A percentile compares a stretch with the other conserved stretches of the same genome.
Evolutionary conservation across 2,797 vertebrate genomes (phyloP).

Genomic region (Phataginus tetradactyla): DNA sequence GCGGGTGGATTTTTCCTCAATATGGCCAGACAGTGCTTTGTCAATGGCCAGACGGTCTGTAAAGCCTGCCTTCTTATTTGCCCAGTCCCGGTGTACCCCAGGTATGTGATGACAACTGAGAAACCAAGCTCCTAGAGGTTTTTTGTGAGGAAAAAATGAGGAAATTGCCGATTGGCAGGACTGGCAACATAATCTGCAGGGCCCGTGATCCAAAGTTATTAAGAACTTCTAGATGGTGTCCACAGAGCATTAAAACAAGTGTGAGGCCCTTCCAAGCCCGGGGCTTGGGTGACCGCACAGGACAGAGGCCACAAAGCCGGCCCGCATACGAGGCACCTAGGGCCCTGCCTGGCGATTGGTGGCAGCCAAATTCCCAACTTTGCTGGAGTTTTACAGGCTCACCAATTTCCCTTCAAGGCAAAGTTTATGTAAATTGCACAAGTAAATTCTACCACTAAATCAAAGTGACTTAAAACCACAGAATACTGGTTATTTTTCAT

Average conservation of each 20-base stretch:
- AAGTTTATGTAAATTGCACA: background rate
- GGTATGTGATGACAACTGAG: background rate
- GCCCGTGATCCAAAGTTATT: background rate
- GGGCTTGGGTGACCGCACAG: background rate
- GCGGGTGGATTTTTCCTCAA: background rate
- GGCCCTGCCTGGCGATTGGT: background rate
- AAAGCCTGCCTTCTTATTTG: background rate
- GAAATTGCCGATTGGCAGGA: background rate
- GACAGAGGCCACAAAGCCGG: background rate
- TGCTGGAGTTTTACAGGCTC: background rate
- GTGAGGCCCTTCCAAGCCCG: background rate
- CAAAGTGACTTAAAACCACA: background rate
- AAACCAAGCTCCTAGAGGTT: background rate
- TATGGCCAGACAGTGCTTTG: constrained; percentile 7
- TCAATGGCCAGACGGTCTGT: background rate
- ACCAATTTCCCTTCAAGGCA: background rate
- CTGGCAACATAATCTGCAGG: background rate
- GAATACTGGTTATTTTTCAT: background rate
- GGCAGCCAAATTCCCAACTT: background rate
- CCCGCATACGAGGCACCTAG: accelerated
- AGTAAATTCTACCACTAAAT: background rate
- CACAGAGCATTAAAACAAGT: background rate
- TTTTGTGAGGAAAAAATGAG: background rate
- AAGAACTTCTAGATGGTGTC: background rate
- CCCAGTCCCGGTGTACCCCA: background rate